These are phyloP conservation scores for Heterodera schachtii DNA, from an alignment of 1,140 invertebrate species.

Conservation along the genomic window DNA sequence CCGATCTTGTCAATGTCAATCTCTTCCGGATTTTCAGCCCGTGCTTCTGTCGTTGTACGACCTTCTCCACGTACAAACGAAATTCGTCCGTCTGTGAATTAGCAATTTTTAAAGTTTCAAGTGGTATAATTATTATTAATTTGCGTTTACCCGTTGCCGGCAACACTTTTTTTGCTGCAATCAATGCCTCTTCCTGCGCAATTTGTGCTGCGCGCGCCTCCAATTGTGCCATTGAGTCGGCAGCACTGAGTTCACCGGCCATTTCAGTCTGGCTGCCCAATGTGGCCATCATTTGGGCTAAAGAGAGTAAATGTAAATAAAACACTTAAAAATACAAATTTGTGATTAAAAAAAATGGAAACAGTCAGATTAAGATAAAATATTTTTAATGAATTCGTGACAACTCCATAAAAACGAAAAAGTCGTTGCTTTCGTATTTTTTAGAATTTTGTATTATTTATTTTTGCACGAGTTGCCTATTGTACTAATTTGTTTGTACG, in stretches of 20 bases:
- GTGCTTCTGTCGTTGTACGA: slow-evolving; percentile 50
- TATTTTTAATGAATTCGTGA: no score
- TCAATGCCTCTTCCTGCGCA: slow-evolving; percentile 45
- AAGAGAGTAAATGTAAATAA: background rate
- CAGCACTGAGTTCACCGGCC: slow-evolving; percentile 58
- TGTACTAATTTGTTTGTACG: no score
- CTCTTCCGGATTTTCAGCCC: slow-evolving; percentile 64
- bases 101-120: background rate
- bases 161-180: slow-evolving; percentile 37
- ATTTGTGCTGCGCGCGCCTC: slow-evolving; percentile 55
- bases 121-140: background rate
- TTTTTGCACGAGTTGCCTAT: no score
- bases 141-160: slow-evolving; percentile 16
- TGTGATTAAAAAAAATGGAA: slow-evolving; percentile 70
- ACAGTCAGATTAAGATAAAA: no score
- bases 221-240: slow-evolving; percentile 58
- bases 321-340: slow-evolving; percentile 71
- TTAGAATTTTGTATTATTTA: no score
- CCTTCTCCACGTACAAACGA: slow-evolving; percentile 61
- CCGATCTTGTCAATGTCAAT: slow-evolving; percentile 62
- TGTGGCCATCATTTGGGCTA: slow-evolving; percentile 55
- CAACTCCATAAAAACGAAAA: no score
- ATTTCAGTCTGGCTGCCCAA: slow-evolving; percentile 55
- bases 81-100: slow-evolving; percentile 47
- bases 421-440: no score